These are phyloP conservation scores for Plagiodera versicolora DNA, from an alignment of 2,888 invertebrate species.

Conservation along the genomic window DNA sequence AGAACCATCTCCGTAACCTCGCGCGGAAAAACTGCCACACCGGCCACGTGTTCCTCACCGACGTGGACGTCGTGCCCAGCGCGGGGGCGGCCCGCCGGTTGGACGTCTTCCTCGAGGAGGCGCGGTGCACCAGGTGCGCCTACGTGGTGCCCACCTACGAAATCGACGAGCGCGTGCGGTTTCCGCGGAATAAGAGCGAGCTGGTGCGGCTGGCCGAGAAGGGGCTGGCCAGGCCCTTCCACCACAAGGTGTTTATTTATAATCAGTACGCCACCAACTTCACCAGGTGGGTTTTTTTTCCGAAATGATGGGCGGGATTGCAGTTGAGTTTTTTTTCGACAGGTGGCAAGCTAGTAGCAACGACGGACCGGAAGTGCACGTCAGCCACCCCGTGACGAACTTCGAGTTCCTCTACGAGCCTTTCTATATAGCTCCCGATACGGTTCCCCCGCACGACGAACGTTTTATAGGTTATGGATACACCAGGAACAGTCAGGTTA, in stretches of 20 bases:
- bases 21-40: constrained; percentile 84
- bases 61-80: constrained; percentile 86
- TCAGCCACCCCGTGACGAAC: constrained; percentile 85
- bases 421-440: constrained; percentile 84
- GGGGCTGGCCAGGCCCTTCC: constrained; percentile 84
- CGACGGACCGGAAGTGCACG: constrained; percentile 65
- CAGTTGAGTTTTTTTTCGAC: constrained; percentile 4
- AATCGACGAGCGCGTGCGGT: constrained; percentile 74
- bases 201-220: constrained; percentile 74
- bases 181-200: constrained; percentile 80
- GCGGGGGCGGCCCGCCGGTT: constrained; percentile 70
- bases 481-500: constrained; percentile 88
- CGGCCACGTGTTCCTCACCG: constrained; percentile 79
- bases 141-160: constrained; percentile 92
- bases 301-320: too few relatives aligned
- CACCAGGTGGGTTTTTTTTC: constrained; percentile 63
- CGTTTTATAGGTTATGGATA: constrained; percentile 90
- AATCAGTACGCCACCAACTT: constrained; percentile 93
- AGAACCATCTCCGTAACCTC: constrained; percentile 85
- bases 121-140: too few relatives aligned
- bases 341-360: constrained; percentile 65
- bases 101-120: constrained; percentile 66
- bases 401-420: constrained; percentile 88
- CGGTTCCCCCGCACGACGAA: constrained; percentile 83
- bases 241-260: constrained; percentile 88